Base-by-base conservation (phyloP, 35 echinoderm and acorn worm species). In the Ophioderma brevispina region DNA sequence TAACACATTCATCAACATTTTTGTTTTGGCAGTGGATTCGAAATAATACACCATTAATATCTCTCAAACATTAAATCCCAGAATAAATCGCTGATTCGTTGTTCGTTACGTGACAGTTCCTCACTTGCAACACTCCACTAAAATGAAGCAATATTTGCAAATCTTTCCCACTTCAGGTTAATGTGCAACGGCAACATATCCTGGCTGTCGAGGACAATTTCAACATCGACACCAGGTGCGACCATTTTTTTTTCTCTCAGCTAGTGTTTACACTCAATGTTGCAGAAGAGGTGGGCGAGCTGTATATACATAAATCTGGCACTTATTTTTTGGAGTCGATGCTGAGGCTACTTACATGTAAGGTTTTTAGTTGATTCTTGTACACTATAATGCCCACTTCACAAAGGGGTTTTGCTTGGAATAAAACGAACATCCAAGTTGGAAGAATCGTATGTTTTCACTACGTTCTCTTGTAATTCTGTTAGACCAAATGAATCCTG, bases 271-370 rank as follows among this genome's bases (percentile, higher is more conserved):
- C 28, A 70, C 28, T 70, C 59, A 70, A 70, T 13, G 4, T 8
- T 70, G 59, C 15, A 13, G 59, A 70, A 70, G 59, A 70, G 59
- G 59, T 70, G 59, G 59, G n/a, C 28, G 59, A 70, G 59, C 59
- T 70, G 59, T 70, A 70, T 70, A 70, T 70, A 70, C 59, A 70
- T 70, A 70, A 70, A 70, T 70, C 59, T 70, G 59, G 59, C 59
- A 70, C 59, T 70, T 70, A 70, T 70, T 70, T 70, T 70, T 70
- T 70, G 59, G 59, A 70, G 59, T 70, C 59, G 59, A 70, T 70
- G 59, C 59, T 25, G 59, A 70, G 59, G 59, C 59, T 70, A 70
- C 59, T 70, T 46, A 46, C 41, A 46, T 46, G n/a, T 46, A 46
- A 46, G 41, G 4, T 70, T 70, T 70, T 70, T 25, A 13, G 10